Conservation (phyloP, 1,140 invertebrate genomes). For the Plectrocnemia conspersa region DNA sequence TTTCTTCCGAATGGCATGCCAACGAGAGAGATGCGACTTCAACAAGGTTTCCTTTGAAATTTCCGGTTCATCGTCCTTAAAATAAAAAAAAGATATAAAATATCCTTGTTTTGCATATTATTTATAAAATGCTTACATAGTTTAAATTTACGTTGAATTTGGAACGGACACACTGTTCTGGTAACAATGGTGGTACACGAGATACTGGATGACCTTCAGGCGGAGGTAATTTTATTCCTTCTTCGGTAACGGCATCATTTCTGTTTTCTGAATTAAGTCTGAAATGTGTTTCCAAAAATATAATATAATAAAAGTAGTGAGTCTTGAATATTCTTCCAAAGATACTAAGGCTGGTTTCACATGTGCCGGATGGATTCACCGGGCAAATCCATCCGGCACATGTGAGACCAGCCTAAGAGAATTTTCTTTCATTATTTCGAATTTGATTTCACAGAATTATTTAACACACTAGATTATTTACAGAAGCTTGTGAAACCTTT, state of each 20-base stretch:
- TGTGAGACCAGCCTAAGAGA: no score
- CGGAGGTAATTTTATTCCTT: conserved; percentile 42
- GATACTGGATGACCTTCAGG: conserved; percentile 45
- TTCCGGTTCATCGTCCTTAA: no score
- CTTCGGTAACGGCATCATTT: conserved; percentile 34
- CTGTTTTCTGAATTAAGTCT: no score
- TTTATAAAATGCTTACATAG: conserved; percentile 24
- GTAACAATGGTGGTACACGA: conserved; percentile 43
- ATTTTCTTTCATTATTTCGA: conserved; percentile 6
- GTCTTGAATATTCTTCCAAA: no score
- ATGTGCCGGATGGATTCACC: no score
- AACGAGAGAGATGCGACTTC: conserved; percentile 55
- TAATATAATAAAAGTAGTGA: no score
- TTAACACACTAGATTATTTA: no score
- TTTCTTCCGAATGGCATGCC: conserved; percentile 58
- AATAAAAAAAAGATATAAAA: not conserved
- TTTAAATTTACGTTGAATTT: conserved; percentile 47
- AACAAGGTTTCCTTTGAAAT: conserved; percentile 54
- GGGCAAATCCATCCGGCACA: no score
- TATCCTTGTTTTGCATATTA: not conserved
- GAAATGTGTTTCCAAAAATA: no score
- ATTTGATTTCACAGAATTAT: no score
- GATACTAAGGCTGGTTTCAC: no score
- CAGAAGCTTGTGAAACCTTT: no score
- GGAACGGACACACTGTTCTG: conserved; percentile 40